Conservation (phyloP, 1,140 invertebrate genomes). For the Calephelis nemesis region DNA sequence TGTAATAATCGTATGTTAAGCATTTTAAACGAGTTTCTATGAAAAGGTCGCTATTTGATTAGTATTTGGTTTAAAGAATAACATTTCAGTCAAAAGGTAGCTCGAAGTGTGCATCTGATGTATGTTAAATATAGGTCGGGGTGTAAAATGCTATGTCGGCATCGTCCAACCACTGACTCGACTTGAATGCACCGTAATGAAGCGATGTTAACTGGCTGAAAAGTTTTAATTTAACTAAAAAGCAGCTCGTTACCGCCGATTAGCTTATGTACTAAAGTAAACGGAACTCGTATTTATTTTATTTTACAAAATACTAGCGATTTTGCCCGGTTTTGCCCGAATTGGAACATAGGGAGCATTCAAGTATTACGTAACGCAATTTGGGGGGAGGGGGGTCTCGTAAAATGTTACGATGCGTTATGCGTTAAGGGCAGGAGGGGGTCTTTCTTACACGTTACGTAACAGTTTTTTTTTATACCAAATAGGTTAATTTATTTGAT, state of each 20-base stretch:
- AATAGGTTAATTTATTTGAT: no score
- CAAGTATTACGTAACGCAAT: no score
- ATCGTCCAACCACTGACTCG: slow-evolving; percentile 37
- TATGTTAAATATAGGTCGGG: slow-evolving; percentile 45
- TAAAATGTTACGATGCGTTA: no score
- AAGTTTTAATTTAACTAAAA: slow-evolving; percentile 41
- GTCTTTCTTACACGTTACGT: no score
- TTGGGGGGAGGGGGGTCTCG: no score
- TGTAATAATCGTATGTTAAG: no score
- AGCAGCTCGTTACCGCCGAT: slow-evolving; percentile 18
- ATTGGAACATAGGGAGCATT: no score
- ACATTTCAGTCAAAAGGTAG: slow-evolving; percentile 2
- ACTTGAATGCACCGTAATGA: slow-evolving; percentile 57
- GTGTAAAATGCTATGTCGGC: slow-evolving; percentile 39
- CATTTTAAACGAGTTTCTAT: slow-evolving; percentile 42
- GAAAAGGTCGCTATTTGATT: slow-evolving; percentile 21
- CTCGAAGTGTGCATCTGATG: slow-evolving; percentile 23
- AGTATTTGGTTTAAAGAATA: slow-evolving; percentile 9
- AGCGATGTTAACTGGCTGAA: slow-evolving; percentile 46
- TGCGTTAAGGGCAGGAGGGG: no score
- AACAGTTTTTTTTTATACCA: no score
- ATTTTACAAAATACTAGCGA: no score
- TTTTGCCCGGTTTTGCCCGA: no score
- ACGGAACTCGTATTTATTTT: no score
- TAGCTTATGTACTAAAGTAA: slow-evolving; percentile 16